Conservation (phyloP, 2,797 vertebrate species). For the Coccyzus lansbergi region DNA sequence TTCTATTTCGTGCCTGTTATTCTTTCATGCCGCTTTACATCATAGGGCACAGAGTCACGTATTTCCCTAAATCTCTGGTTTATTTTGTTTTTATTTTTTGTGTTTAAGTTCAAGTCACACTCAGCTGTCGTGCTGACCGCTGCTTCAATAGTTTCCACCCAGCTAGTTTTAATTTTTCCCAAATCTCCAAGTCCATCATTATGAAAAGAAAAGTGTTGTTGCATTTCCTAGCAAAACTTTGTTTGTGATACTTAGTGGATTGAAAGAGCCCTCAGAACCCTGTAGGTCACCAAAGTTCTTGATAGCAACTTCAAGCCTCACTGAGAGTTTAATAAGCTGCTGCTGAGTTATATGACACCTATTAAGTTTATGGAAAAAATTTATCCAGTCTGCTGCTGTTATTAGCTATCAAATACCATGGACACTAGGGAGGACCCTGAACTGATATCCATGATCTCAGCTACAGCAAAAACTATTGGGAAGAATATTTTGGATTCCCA, state of each 20-base stretch:
- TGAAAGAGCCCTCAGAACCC: not conserved
- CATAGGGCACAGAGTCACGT: not conserved
- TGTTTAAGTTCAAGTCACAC: not conserved
- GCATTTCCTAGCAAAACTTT: not conserved
- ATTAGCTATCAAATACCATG: not conserved
- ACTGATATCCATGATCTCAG: not conserved
- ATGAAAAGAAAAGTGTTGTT: not conserved
- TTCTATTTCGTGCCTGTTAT: not conserved
- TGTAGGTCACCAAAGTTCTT: not conserved
- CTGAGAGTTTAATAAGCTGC: slow-evolving; percentile 27
- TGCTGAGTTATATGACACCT: slow-evolving; percentile 10
- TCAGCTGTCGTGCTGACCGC: not conserved
- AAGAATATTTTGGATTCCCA: not conserved
- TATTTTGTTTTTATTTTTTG: not conserved
- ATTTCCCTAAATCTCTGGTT: not conserved
- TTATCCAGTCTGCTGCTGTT: not conserved
- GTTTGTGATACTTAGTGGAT: not conserved
- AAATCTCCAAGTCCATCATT: not conserved
- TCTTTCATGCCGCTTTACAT: not conserved
- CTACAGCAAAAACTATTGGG: not conserved
- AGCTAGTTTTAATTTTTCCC: not conserved
- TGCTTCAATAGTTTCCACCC: not conserved
- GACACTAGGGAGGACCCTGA: not conserved
- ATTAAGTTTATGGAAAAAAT: not conserved
- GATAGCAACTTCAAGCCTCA: not conserved